Evolutionary conservation across 2,113 vertebrate species (phyloP), one percentile per base, ranked within the genome.

Genomic region (Cariama cristata): DNA sequence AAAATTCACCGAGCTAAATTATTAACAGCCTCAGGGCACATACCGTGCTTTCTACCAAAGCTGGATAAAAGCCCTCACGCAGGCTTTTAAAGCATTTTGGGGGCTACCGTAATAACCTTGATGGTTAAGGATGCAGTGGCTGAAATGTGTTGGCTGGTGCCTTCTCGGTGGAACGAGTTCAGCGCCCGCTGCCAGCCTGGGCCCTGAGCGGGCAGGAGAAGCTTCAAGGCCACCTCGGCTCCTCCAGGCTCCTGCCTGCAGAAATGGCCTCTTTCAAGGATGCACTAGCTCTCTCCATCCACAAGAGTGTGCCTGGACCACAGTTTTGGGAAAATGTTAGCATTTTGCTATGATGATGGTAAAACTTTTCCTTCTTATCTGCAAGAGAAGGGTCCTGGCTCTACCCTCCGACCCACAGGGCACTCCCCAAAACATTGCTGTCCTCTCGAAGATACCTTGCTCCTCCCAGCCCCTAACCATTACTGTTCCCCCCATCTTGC

Each of bases 251-350:
- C 49, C 45, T 12, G 33, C 2, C 35, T 2, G 33, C 62, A n/a
- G 88, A 27, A 66, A 45, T 11, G 45, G 58, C 42, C 59, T 3
- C 1, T 6, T 6, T 47, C 32, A 27, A 58, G 38, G 2, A 44
- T 93, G 96, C 95, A 96, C 58, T 88, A 83, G 45, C 95, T 85
- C 60, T 2, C 69, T 15, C n/a, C 45, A 85, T 14, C 97, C 97
- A 96, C 96, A 76, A 97, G 96, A 97, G 97, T 96, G 97, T 69
- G 96, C 94, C 74, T 91, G 91, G 33, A 66, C 18, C 86, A 50
- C 93, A 85, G 89, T 45, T 93, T 95, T 92, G 68, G 91, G 83
- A 40, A 69, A 71, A 27, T 0, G 9, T 12, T 12, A 49, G 52
- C 64, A 0, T 14, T 56, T 19, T 14, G 23, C 35, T 14, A 18